These are phyloP conservation scores for Actenoides lindsayi DNA, from an alignment of 2,113 vertebrate genomes.

Conservation along the genomic window DNA sequence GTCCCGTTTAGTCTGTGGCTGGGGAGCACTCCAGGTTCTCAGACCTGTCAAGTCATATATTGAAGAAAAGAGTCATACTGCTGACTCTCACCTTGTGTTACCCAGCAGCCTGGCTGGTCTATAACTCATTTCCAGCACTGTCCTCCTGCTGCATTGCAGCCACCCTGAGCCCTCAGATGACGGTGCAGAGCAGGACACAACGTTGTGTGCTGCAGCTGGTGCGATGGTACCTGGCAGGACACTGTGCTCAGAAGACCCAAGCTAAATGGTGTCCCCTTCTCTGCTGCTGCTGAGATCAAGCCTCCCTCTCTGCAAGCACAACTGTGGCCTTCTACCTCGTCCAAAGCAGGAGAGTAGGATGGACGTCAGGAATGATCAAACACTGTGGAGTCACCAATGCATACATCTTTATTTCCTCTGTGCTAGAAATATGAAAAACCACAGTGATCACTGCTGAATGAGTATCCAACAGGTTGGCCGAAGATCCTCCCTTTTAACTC, in stretches of 20 bases:
- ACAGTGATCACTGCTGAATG: not conserved
- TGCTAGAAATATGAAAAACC: not conserved
- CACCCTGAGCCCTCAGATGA: not conserved
- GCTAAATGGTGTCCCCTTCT: not conserved
- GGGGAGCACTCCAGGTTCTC: not conserved
- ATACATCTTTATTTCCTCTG: rapidly evolving
- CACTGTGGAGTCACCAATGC: not conserved
- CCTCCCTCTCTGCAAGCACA: rapidly evolving
- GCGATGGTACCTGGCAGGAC: not conserved
- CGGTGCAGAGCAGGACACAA: not conserved
- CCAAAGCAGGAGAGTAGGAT: not conserved
- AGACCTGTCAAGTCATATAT: not conserved
- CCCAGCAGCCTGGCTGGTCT: not conserved
- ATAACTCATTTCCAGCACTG: not conserved
- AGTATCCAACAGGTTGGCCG: not conserved
- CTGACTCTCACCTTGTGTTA: not conserved
- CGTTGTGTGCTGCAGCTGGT: not conserved
- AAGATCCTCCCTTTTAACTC: not conserved
- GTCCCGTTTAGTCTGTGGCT: not conserved
- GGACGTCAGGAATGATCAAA: not conserved
- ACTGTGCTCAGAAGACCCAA: rapidly evolving
- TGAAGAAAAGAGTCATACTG: not conserved
- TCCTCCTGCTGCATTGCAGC: not conserved
- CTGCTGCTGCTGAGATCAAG: not conserved
- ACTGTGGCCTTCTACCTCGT: not conserved